phyloP scores from a whole-genome alignment of 2,113 vertebrate genomes.

The Copsychus sechellarum region DNA sequence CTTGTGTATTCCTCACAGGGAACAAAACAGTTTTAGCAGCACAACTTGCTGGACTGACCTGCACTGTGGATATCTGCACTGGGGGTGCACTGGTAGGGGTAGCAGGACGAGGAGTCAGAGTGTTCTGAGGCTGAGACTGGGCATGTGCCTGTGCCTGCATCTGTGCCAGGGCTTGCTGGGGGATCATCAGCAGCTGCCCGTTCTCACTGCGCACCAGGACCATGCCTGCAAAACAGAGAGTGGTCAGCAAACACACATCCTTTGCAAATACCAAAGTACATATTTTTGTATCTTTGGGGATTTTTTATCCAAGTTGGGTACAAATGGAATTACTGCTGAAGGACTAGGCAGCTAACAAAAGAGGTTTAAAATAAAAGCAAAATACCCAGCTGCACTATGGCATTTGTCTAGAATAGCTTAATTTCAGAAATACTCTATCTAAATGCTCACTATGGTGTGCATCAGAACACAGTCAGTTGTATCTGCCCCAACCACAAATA shows the following conservation, averaged over 20 bases:
- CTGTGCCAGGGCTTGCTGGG: slow-evolving; percentile 91
- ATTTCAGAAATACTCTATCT: neutral
- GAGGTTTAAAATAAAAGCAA: neutral
- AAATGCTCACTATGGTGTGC: neutral
- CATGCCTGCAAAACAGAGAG: slow-evolving; percentile 81
- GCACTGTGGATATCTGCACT: slow-evolving; percentile 89
- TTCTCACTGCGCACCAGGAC: slow-evolving; percentile 92
- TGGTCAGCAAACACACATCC: neutral
- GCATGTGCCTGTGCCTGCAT: slow-evolving; percentile 93
- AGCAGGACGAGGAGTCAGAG: slow-evolving; percentile 87
- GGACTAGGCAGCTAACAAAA: neutral
- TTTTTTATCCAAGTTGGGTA: neutral
- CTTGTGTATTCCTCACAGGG: neutral
- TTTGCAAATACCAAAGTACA: neutral
- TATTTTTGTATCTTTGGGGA: rapidly evolving
- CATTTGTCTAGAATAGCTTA: neutral
- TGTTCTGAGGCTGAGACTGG: slow-evolving; percentile 89
- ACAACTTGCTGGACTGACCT: slow-evolving; percentile 74
- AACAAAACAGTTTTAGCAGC: neutral
- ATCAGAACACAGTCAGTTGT: neutral
- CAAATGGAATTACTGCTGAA: neutral
- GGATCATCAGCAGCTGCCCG: slow-evolving; percentile 92
- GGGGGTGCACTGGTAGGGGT: slow-evolving; percentile 88
- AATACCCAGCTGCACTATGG: neutral
- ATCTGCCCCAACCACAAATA: neutral